Evolutionary conservation across 2,888 invertebrate genomes (phyloP), one percentile per base, ranked within the genome.

Genomic region (Marasmarcha lunaedactyla): DNA sequence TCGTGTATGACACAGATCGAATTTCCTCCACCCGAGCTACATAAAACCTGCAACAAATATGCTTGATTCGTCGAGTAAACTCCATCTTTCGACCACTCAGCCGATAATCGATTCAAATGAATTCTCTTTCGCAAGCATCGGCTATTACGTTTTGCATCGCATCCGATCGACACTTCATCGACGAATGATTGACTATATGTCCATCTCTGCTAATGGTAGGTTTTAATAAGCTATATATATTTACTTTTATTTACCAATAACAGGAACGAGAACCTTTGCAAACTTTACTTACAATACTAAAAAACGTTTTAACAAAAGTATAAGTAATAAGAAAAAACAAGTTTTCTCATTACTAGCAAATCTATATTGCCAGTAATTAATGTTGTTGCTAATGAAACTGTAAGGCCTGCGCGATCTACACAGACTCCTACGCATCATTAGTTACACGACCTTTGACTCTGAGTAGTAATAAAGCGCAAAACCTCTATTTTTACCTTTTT

Each of bases 181-280:
- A 78, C 71, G 73, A 72, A 73, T 74, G 73, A 76, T 74, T 70
- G 73, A 72, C 64, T 61, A n/a, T n/a, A n/a, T n/a, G n/a, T n/a
- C n/a, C 20, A 3, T 10, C 6, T 30, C n/a, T 30, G 30, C 2
- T 20, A 20, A 20, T 20, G 57, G 59, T 54, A 59, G 54, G 56
- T 61, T 13, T n/a, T 7, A 33, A 13, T 11, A 13, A 11, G 7
- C 20, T 20, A 20, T 7, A 7, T 20, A 20, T 20, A 20, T 20
- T 20, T 20, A 20, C 20, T 20, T 3, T 7, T 20, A 20, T 20
- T 20, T 20, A 20, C 20, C 7, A 20, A 20, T 5, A 7, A 5
- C 20, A 20, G 20, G 20, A 5, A 20, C 7, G 7, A 20, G 20
- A 7, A 20, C n/a, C n/a, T n/a, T n/a, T n/a, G n/a, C n/a, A n/a